Conservation (phyloP, 2,113 vertebrate species). For the Anoplopoma fimbria region DNA sequence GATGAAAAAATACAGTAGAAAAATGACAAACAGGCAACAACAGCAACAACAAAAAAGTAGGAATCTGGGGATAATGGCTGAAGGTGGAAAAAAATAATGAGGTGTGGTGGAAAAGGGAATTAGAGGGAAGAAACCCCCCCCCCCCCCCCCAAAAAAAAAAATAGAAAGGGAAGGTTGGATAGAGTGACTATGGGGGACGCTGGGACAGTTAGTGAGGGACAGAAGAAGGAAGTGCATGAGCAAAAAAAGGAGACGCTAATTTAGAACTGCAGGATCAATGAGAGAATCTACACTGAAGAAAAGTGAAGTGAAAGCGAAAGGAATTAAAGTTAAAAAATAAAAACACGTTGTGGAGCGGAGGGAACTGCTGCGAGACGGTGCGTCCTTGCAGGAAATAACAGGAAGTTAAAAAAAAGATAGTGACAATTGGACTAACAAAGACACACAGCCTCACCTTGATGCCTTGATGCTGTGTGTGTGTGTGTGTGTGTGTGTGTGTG, state of each 20-base stretch:
- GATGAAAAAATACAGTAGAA: conserved; percentile 22
- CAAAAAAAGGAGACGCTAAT: background rate
- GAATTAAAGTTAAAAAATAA: conserved; percentile 1
- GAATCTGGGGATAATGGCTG: conserved; percentile 47
- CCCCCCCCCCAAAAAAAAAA: background rate
- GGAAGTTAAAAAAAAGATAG: conserved; percentile 59
- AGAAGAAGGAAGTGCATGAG: conserved; percentile 49
- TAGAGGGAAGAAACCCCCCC: background rate
- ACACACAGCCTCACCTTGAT: conserved; percentile 74
- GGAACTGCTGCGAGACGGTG: conserved; percentile 60
- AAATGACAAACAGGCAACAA: conserved; percentile 38
- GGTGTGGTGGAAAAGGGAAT: conserved; percentile 45
- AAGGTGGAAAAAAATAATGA: conserved; percentile 62
- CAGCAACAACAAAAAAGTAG: conserved; percentile 24
- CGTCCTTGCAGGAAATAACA: conserved; percentile 65
- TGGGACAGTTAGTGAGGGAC: conserved; percentile 35
- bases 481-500: background rate
- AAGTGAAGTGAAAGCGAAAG: background rate
- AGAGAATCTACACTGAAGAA: background rate
- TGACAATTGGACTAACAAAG: conserved; percentile 79
- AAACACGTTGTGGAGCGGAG: conserved; percentile 24
- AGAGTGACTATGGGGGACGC: conserved; percentile 33
- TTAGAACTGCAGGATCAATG: background rate
- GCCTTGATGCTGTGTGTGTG: too few species aligned
- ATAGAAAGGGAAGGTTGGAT: background rate